Evolutionary conservation across 2,113 vertebrate species (phyloP).

Genomic region (Polypterus senegalus): DNA sequence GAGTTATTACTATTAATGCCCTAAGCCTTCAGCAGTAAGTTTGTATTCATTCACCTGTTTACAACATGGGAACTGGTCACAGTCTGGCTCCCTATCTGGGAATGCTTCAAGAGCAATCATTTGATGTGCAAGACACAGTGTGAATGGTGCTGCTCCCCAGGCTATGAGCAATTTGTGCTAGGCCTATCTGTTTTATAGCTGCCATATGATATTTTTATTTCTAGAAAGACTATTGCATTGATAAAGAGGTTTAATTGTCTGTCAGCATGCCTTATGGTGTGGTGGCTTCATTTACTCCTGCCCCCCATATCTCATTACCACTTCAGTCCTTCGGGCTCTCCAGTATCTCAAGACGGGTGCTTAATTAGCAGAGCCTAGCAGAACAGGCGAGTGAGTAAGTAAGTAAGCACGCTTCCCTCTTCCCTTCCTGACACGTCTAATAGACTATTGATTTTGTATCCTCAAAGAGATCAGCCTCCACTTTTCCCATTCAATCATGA

Average conservation of each 20-base stretch:
- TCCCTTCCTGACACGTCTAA: conserved; percentile 66
- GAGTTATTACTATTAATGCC: too few species aligned
- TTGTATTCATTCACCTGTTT: too few species aligned
- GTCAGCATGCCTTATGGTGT: conserved; percentile 51
- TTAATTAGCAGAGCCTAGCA: conserved; percentile 51
- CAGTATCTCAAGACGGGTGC: conserved; percentile 39
- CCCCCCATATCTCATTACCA: conserved; percentile 53
- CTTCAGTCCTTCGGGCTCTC: conserved; percentile 47
- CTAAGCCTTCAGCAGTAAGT: too few species aligned
- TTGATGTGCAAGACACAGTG: not conserved
- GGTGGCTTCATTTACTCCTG: conserved; percentile 52
- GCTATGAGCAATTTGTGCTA: conserved; percentile 1
- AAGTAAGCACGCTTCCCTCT: conserved; percentile 5
- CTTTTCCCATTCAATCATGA: conserved; percentile 76
- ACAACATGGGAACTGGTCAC: too few species aligned
- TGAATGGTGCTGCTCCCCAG: not conserved
- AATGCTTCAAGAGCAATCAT: conserved; percentile 2
- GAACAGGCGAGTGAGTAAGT: conserved; percentile 30
- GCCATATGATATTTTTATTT: conserved; percentile 43
- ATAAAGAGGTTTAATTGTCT: conserved; percentile 68
- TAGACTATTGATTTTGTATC: conserved; percentile 93
- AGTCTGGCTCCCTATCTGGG: not conserved
- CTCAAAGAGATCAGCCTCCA: conserved; percentile 59
- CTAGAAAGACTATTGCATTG: conserved; percentile 41
- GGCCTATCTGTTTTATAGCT: conserved; percentile 6